Evolutionary conservation across 2,113 vertebrate genomes (phyloP).

Genomic region (Melanotaenia duboulayi): DNA sequence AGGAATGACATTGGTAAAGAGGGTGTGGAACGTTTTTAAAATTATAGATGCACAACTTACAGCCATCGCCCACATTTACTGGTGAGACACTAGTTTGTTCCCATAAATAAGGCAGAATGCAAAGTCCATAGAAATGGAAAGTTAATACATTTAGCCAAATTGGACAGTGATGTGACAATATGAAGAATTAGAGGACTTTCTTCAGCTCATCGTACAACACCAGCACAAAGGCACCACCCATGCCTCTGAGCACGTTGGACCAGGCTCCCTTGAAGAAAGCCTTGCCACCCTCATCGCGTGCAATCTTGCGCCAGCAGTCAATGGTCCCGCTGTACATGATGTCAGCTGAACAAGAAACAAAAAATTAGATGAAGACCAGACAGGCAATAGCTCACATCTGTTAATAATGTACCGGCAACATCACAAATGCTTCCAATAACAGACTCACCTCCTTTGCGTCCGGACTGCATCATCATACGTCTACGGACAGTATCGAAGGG

Average conservation of each 20-base stretch:
- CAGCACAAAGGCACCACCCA: constrained; percentile 94
- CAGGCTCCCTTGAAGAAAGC: constrained; percentile 97
- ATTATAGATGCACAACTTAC: constrained; percentile 74
- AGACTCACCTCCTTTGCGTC: constrained; percentile 90
- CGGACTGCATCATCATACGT: constrained; percentile 98
- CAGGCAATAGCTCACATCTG: too few species aligned
- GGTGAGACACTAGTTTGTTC: constrained; percentile 80
- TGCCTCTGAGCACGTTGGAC: constrained; percentile 95
- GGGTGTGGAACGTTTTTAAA: constrained; percentile 72
- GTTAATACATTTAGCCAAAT: constrained; percentile 87
- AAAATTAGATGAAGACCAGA: neutral
- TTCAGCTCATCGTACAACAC: constrained; percentile 97
- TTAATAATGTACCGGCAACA: too few species aligned
- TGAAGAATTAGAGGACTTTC: constrained; percentile 86
- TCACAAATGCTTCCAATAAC: neutral
- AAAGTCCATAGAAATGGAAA: constrained; percentile 86
- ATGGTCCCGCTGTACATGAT: constrained; percentile 95
- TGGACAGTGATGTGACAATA: constrained; percentile 73
- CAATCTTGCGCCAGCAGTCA: constrained; percentile 96
- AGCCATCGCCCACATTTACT: constrained; percentile 78
- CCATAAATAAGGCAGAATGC: constrained; percentile 87
- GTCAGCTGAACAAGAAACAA: constrained; percentile 82
- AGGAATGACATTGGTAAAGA: constrained; percentile 78
- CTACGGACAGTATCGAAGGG: constrained; percentile 94
- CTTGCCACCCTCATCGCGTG: constrained; percentile 89